Evolutionary conservation across 2,797 vertebrate species (phyloP).

Genomic region (Hozukius guyotensis): DNA sequence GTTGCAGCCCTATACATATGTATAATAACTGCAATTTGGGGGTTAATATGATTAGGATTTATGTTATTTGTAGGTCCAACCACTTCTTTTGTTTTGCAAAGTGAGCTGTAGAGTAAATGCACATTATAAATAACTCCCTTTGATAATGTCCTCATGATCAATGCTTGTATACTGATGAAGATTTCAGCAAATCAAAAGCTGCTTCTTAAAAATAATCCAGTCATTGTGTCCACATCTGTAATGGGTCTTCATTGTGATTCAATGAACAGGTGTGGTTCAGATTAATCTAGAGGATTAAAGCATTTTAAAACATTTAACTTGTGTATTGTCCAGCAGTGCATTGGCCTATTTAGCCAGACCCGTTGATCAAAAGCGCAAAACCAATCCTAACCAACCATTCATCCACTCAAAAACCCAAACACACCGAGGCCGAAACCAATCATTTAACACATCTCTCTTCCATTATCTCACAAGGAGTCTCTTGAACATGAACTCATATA

Average conservation of each 20-base stretch:
- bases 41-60: not conserved
- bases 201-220: constrained; percentile 9
- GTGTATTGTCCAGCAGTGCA: constrained; percentile 43
- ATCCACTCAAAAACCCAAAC: constrained; percentile 76
- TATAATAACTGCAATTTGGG: not conserved
- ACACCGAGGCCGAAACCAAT: constrained; percentile 70
- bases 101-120: not conserved
- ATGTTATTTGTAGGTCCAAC: not conserved
- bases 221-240: constrained; percentile 27
- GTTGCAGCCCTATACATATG: too few relatives aligned
- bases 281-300: constrained; percentile 67
- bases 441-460: constrained; percentile 60
- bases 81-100: not conserved
- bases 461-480: too few relatives aligned
- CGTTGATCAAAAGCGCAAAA: constrained; percentile 65
- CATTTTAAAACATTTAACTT: constrained; percentile 39
- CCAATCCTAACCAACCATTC: constrained; percentile 25
- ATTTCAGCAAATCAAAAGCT: constrained; percentile 15
- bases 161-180: not conserved
- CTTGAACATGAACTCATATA: too few relatives aligned
- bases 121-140: not conserved
- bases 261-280: constrained; percentile 58
- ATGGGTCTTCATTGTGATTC: constrained; percentile 48
- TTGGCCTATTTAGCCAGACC: constrained; percentile 19
- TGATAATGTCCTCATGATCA: constrained; percentile 18